Evolutionary conservation across 2,888 invertebrate genomes (phyloP), one percentile per base, ranked within the genome.

Genomic region (Campoplex nolae): DNA sequence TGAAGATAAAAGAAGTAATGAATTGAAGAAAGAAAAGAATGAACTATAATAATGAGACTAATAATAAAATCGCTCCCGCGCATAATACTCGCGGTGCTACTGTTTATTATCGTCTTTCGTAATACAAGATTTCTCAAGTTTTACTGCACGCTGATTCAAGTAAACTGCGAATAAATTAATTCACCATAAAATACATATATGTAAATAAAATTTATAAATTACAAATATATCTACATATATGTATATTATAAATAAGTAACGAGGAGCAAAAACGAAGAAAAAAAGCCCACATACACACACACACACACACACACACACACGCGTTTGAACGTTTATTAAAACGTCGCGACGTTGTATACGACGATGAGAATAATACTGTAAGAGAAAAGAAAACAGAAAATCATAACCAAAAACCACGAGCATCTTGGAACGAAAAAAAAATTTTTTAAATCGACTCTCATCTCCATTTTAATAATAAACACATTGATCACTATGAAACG

Each of bases 1-100:
- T 4, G n/a, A 32, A 62, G 38, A 58, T 8, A 28, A 45, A 70
- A 48, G 68, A 75, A 79, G 18, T 18, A 18, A 71, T 11, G 35
- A 73, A n/a, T 71, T 16, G 32, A 77, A 62, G 32, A 68, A 77
- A 73, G 23, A 23, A 51, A 68, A 70, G 70, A 58, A 56, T 70
- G 67, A 83, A 86, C 70, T 88, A n/a, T n/a, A n/a, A n/a, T n/a
- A 86, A 86, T 76, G 86, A 84, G 85, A 88, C 85, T 82, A 88
- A 78, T 81, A 81, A 85, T 73, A 85, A 62, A 87, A 83, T 84
- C 85, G 88, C 85, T 89, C 89, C 85, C 85, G 83, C 85, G 87
- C 82, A 89, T 88, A 45, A 82, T 76, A 85, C 81, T 89, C 85
- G 87, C 88, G 88, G 82, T 82, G 84, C 85, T 76, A 73, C 9